A percentile compares a stretch with the other conserved stretches of the same genome.
These are phyloP conservation scores for Drosophila putrida DNA, from an alignment of 2,888 invertebrate species.

Conservation along the genomic window DNA sequence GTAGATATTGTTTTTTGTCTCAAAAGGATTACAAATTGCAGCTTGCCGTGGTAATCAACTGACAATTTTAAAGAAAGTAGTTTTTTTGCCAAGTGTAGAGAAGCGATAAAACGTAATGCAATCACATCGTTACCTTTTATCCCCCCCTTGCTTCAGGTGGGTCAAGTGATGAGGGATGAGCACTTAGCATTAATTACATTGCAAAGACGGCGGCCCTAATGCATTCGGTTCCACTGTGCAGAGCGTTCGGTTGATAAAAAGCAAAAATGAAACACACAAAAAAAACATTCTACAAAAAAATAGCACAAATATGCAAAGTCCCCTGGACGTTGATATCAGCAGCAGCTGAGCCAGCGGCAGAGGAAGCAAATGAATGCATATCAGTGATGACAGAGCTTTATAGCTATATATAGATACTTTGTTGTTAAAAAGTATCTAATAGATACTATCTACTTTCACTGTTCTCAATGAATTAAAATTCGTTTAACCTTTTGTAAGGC, in stretches of 20 bases:
- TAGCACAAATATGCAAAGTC: slow-evolving; percentile 51
- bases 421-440: too few relatives aligned
- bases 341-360: background rate
- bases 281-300: slow-evolving; percentile 14
- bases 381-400: too few relatives aligned
- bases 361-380: slow-evolving; percentile 42
- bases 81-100: slow-evolving; percentile 14
- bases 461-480: too few relatives aligned
- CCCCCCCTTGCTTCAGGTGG: slow-evolving; percentile 1
- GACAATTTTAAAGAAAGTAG: slow-evolving; percentile 1
- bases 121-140: slow-evolving; percentile 38
- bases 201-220: slow-evolving; percentile 53
- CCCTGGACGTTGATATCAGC: slow-evolving; percentile 30
- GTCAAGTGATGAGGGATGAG: slow-evolving; percentile 35
- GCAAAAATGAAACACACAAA: slow-evolving; percentile 22
- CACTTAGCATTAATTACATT: slow-evolving; percentile 68
- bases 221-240: slow-evolving; percentile 65
- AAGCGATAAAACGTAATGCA: slow-evolving; percentile 45
- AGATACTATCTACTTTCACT: too few relatives aligned
- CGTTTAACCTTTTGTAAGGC: too few relatives aligned
- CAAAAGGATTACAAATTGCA: background rate
- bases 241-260: slow-evolving; percentile 45
- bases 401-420: too few relatives aligned
- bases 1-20: background rate
- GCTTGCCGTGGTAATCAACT: background rate